Base-by-base conservation (phyloP, 2,888 invertebrate species). In the Pheosia gnoma region DNA sequence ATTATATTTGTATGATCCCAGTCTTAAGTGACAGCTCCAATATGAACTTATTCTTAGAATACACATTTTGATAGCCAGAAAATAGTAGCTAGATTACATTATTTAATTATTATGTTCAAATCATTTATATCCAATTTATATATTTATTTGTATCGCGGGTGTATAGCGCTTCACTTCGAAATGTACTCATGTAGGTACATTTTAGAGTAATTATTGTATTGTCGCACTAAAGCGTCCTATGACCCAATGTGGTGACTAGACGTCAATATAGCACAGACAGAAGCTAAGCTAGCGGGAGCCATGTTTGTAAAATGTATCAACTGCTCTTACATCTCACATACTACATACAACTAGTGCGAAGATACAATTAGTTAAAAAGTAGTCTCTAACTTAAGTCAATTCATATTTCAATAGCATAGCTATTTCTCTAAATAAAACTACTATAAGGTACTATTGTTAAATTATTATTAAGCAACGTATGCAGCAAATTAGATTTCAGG, bases 391-490 rank as follows among this genome's bases (percentile, higher is more conserved):
- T 13, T 52, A 75, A 78, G 77, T 77, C 77, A 77, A 77, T 77
- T 77, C 70, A 68, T 65, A 61, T 70, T 75, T 68, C 54, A 61
- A 77, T 78, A 78, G 74, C 72, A 71, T 78, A 77, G 78, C 75
- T 78, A 78, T 76, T 63, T 59, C 55, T 63, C 57, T 60, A 68
- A 66, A 61, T 58, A 9, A 57, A 47, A 43, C 63, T 74, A 61
- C 58, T 71, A 66, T 66, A 57, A 54, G 58, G 61, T 63, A 64
- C 58, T 51, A 61, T 47, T 59, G 53, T 68, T 65, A 58, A 43
- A 57, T 38, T 54, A 62, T 38, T 61, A 41, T 63, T 60, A 66
- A 63, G 53, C 63, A 68, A 59, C 64, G n/a, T 39, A n/a, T 39
- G 39, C n/a, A 55, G 45, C 13, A 6, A 59, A 57, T 59, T 65